Conservation (phyloP, 2,888 invertebrate species). For the Noctua janthe region DNA sequence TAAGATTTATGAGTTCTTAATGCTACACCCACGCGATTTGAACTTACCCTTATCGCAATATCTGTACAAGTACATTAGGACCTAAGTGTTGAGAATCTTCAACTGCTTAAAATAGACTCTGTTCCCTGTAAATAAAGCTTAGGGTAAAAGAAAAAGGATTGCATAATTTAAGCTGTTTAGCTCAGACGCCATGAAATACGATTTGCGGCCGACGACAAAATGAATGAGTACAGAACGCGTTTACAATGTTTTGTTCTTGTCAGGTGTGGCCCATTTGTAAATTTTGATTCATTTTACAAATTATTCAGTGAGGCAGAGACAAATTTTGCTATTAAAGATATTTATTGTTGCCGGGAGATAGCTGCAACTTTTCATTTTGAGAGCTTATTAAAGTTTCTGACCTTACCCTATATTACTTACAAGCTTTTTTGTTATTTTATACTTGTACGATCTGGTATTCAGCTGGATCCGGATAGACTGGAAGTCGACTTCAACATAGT, state of each 20-base stretch:
- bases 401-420: neutral
- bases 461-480: neutral
- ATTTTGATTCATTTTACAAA: conserved; percentile 61
- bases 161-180: conserved; percentile 68
- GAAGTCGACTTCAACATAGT: neutral
- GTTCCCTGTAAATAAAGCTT: conserved; percentile 55
- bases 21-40: conserved; percentile 82
- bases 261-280: conserved; percentile 68
- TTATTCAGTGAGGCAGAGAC: conserved; percentile 52
- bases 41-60: conserved; percentile 73
- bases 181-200: conserved; percentile 73
- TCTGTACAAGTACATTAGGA: conserved; percentile 73
- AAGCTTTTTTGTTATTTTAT: conserved; percentile 1
- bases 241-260: conserved; percentile 74
- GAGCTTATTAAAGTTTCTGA: conserved; percentile 25
- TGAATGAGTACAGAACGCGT: conserved; percentile 77
- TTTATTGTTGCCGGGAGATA: conserved; percentile 30
- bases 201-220: conserved; percentile 75
- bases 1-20: conserved; percentile 87
- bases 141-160: conserved; percentile 36
- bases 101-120: conserved; percentile 46
- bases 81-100: conserved; percentile 44
- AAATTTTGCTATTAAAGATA: conserved; percentile 64
- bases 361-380: conserved; percentile 34
- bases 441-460: neutral